A percentile compares a stretch with the other conserved stretches of the same genome.
phyloP scores from a whole-genome alignment of 2,113 vertebrate species.

The Etia nguti region DNA sequence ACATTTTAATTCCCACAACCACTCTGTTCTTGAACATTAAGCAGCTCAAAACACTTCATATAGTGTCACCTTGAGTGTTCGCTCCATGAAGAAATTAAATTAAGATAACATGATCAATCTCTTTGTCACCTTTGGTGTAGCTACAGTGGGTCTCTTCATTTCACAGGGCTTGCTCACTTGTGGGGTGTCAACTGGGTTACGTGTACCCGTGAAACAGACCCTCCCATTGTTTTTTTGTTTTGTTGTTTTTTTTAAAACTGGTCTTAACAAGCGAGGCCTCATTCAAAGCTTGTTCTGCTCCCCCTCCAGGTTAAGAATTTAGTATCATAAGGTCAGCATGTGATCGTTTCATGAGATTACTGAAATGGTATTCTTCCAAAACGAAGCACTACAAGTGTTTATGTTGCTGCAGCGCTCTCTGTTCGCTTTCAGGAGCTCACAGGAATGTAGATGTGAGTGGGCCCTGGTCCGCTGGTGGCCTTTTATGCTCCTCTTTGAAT shows the following conservation, averaged over 20 bases:
- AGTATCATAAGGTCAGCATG: slow-evolving; percentile 68
- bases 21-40: neutral
- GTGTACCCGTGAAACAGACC: slow-evolving; percentile 46
- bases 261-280: slow-evolving; percentile 51
- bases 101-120: neutral
- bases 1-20: neutral
- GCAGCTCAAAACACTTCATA: neutral
- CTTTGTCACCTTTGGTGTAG: neutral
- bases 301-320: slow-evolving; percentile 55
- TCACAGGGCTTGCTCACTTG: neutral
- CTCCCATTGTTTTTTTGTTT: slow-evolving; percentile 41
- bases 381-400: slow-evolving; percentile 54
- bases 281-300: slow-evolving; percentile 39
- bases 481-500: neutral
- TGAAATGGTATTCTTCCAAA: slow-evolving; percentile 54
- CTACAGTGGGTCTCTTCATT: slow-evolving; percentile 25
- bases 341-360: slow-evolving; percentile 66
- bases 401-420: slow-evolving; percentile 35
- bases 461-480: slow-evolving; percentile 8
- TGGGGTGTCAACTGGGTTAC: slow-evolving; percentile 37
- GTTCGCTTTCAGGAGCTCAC: slow-evolving; percentile 50
- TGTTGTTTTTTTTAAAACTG: neutral
- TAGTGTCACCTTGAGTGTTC: neutral
- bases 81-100: slow-evolving; percentile 15
- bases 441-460: slow-evolving; percentile 47